Evolutionary conservation across 2,113 vertebrate species (phyloP), one percentile per base, ranked within the genome.

Genomic region (Clarias magur): DNA sequence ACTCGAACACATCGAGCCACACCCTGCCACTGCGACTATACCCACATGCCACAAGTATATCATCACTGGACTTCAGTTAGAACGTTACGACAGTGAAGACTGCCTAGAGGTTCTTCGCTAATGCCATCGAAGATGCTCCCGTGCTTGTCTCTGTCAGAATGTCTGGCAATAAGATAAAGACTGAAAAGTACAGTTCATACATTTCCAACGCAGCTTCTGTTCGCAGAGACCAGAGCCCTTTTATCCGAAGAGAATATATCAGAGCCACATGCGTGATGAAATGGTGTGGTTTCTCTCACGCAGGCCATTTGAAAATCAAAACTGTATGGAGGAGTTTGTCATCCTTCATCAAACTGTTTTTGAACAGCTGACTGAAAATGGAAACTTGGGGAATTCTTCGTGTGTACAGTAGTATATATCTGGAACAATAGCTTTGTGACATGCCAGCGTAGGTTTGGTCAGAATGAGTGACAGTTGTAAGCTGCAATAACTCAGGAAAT

Each of bases 391-490:
- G 70, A 81, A 84, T 88, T 88, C 85, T 84, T 80, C 34, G n/a
- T 68, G 42, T 72, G 68, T 56, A 48, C 48, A 48, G 48, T 48
- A 70, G 80, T 81, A 59, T 72, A 85, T 76, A 81, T 85, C 83
- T 85, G 81, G 60, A 85, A 83, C 83, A 90, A 90, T 86, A 85
- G 86, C 23, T 91, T 90, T 88, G 88, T 88, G 87, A 85, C 87
- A 83, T 27, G 56, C 67, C 38, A 70, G 72, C 84, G 86, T 80
- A 90, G 87, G 87, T 91, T 91, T 87, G 79, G 56, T 88, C 75
- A 78, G 82, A 83, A 62, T 91, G 91, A 93, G 53, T 89, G 92
- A 91, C 86, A 89, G 90, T 87, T 85, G 67, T 65, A 34, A 83
- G 90, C 82, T 38, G 85, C 90, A 92, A 91, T 88, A 84, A 85